phyloP scores from a whole-genome alignment of 2,113 vertebrate species.

The Telmatochromis sp. region DNA sequence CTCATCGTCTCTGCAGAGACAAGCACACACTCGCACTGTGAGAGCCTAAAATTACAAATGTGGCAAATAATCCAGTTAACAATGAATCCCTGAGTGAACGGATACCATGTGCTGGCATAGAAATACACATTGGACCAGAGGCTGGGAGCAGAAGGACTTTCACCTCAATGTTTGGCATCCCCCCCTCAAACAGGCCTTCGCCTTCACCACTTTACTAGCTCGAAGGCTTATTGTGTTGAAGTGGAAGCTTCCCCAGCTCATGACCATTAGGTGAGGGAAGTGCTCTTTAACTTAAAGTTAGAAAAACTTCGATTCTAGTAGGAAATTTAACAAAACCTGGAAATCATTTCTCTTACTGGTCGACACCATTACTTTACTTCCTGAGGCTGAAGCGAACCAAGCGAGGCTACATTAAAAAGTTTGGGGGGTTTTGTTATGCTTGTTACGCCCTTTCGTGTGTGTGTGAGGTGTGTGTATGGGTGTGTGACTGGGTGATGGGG shows the following conservation, averaged over 20 bases:
- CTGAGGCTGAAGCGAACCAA: background rate
- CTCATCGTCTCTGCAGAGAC: background rate
- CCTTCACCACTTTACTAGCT: background rate
- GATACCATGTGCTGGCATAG: background rate
- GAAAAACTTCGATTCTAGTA: background rate
- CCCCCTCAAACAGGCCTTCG: background rate
- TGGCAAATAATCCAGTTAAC: background rate
- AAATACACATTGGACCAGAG: background rate
- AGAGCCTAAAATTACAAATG: background rate
- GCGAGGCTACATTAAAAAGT: background rate
- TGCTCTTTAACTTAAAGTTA: background rate
- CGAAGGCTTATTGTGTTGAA: background rate
- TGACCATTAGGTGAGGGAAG: background rate
- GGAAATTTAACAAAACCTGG: background rate
- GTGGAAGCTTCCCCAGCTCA: background rate
- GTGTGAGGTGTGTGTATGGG: fast-evolving
- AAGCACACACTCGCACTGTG: background rate
- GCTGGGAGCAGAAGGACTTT: background rate
- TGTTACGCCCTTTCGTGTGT: background rate
- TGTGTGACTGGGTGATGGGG: background rate
- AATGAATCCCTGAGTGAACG: background rate
- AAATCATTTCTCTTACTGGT: background rate
- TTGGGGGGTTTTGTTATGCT: fast-evolving
- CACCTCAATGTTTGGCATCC: background rate
- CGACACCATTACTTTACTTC: background rate